Percentiles rank a stretch among this genome's conserved stretches.
These are phyloP conservation scores for Ditula angustiorana DNA, from an alignment of 2,888 invertebrate genomes.

Conservation along the genomic window DNA sequence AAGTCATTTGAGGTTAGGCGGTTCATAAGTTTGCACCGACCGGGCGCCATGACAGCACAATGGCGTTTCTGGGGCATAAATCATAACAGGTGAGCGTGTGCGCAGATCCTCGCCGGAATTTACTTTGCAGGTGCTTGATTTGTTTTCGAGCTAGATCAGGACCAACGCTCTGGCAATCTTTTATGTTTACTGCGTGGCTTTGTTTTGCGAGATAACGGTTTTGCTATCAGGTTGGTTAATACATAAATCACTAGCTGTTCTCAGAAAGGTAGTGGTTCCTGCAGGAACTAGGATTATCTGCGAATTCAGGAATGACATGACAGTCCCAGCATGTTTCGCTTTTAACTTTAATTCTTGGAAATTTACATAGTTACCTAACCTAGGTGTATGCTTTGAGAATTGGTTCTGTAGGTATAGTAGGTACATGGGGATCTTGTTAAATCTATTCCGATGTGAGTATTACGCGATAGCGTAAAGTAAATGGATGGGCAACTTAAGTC, in stretches of 20 bases:
- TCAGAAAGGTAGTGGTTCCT: slow-evolving; percentile 9
- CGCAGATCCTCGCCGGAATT: slow-evolving; percentile 56
- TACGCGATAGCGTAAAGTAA: slow-evolving; percentile 32
- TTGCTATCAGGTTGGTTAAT: slow-evolving; percentile 22
- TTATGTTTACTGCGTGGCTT: slow-evolving; percentile 34
- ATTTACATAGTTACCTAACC: no score
- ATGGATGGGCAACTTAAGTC: slow-evolving; percentile 33
- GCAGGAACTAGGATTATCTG: no score
- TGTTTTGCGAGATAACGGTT: slow-evolving; percentile 36
- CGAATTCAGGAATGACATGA: no score
- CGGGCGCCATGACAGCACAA: slow-evolving; percentile 73
- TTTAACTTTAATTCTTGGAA: no score
- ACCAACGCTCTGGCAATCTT: slow-evolving; percentile 29
- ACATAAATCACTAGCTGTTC: slow-evolving; percentile 27
- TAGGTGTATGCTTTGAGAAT: no score
- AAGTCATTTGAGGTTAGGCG: slow-evolving; percentile 66
- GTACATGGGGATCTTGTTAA: slow-evolving; percentile 13
- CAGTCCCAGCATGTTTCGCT: no score
- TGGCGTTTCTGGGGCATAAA: slow-evolving; percentile 70
- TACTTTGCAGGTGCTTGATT: slow-evolving; percentile 61
- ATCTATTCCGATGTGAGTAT: slow-evolving; percentile 29
- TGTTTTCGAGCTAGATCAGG: slow-evolving; percentile 46
- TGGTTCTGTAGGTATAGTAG: no score
- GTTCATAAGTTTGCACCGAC: slow-evolving; percentile 69
- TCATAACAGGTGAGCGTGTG: slow-evolving; percentile 76